Evolutionary conservation across 2,797 vertebrate species (phyloP).

Genomic region (Hirundo rustica): DNA sequence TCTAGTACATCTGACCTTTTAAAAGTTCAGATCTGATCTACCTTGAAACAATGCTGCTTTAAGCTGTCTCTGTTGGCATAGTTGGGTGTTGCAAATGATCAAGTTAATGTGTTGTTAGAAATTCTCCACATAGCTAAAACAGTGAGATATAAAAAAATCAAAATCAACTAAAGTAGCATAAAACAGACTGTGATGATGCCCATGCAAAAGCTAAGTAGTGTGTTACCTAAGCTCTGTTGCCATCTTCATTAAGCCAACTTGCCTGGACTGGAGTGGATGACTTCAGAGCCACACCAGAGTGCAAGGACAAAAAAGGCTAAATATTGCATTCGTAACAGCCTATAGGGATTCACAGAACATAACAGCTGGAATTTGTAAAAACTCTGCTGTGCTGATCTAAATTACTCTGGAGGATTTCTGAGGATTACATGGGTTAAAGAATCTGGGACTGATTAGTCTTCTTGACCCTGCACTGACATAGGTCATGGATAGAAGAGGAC

Average conservation of each 20-base stretch:
- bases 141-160: neutral
- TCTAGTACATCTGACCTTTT: neutral
- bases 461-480: neutral
- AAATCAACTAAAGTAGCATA: neutral
- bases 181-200: neutral
- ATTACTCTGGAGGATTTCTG: conserved; percentile 17
- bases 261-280: neutral
- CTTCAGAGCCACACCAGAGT: neutral
- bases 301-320: neutral
- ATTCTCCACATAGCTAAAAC: neutral
- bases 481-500: neutral
- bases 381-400: neutral
- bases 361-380: neutral
- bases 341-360: neutral
- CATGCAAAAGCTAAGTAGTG: neutral
- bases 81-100: neutral
- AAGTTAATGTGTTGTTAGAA: neutral
- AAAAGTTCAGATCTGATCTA: conserved; percentile 1
- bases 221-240: neutral
- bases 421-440: neutral
- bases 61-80: neutral
- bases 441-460: neutral
- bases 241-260: neutral
- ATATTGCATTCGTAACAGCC: neutral
- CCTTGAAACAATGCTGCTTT: neutral